These are phyloP conservation scores for Sinocyclocheilus anshuiensis DNA, from an alignment of 2,113 vertebrate species.

Conservation along the genomic window DNA sequence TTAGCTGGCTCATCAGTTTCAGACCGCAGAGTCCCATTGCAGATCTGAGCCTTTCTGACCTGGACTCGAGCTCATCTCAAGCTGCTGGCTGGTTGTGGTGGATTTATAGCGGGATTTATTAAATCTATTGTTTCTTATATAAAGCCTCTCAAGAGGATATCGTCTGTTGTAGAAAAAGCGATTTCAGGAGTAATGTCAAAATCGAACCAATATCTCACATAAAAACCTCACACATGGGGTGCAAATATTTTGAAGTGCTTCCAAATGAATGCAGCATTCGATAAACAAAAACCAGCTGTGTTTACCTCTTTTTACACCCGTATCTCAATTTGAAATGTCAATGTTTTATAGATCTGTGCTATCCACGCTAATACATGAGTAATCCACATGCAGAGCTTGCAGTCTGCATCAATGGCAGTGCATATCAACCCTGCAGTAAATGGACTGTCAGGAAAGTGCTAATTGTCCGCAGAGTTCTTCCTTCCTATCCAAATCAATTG, in stretches of 20 bases:
- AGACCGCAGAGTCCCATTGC: slow-evolving; percentile 28
- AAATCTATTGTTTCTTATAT: slow-evolving; percentile 33
- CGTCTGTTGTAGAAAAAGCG: slow-evolving; percentile 11
- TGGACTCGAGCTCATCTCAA: background rate
- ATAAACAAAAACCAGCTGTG: slow-evolving; percentile 6
- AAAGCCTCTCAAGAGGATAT: slow-evolving; percentile 23
- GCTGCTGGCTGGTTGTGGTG: background rate
- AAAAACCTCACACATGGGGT: background rate
- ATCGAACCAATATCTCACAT: background rate
- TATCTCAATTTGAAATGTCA: slow-evolving; percentile 4
- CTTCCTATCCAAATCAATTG: slow-evolving; percentile 54
- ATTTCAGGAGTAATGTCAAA: slow-evolving; percentile 16
- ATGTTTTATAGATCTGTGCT: slow-evolving; percentile 5
- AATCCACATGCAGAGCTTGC: slow-evolving; percentile 24
- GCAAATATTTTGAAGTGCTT: background rate
- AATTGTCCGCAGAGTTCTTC: slow-evolving; percentile 52
- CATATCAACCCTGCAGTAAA: slow-evolving; percentile 27
- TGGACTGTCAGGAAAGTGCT: slow-evolving; percentile 43
- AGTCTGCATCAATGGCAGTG: background rate
- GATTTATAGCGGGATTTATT: slow-evolving; percentile 44
- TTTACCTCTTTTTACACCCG: background rate
- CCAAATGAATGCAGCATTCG: background rate
- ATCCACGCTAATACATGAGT: slow-evolving; percentile 16
- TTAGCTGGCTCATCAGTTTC: slow-evolving; percentile 57
- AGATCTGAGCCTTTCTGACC: slow-evolving; percentile 19